Evolutionary conservation across 2,888 invertebrate genomes (phyloP).

Genomic region (Lypha dubia): DNA sequence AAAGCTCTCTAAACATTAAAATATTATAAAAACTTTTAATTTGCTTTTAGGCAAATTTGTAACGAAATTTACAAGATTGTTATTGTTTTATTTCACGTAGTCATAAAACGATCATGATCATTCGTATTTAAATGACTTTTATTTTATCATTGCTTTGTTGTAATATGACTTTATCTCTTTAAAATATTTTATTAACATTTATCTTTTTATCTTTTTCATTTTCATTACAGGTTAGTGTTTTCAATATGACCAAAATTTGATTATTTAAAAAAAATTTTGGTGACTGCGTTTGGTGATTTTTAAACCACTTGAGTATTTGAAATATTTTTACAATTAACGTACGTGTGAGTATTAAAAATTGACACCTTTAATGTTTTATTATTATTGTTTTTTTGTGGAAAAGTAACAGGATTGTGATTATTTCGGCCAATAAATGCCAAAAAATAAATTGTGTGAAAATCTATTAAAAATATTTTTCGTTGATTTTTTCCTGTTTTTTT

Average conservation of each 20-base stretch:
- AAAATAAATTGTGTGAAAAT: slow-evolving; percentile 53
- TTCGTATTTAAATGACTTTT: slow-evolving; percentile 14
- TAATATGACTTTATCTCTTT: slow-evolving; percentile 13
- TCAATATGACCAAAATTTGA: slow-evolving; percentile 31
- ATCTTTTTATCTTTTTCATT: slow-evolving; percentile 43
- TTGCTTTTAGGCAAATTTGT: background rate
- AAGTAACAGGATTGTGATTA: slow-evolving; percentile 41
- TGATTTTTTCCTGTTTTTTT: background rate
- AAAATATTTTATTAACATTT: slow-evolving; percentile 39
- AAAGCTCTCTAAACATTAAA: background rate
- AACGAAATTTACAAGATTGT: background rate
- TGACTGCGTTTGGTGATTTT: slow-evolving; percentile 38
- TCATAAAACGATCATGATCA: background rate
- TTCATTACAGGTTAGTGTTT: slow-evolving; percentile 62
- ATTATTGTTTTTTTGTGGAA: background rate
- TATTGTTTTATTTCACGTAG: background rate
- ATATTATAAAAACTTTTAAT: background rate
- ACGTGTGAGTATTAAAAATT: slow-evolving; percentile 57
- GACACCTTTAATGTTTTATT: too few relatives aligned
- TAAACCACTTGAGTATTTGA: slow-evolving; percentile 51
- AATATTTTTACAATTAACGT: slow-evolving; percentile 47
- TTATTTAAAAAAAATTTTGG: slow-evolving; percentile 44
- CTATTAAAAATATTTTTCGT: background rate
- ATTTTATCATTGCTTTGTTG: slow-evolving; percentile 4
- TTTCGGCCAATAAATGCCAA: slow-evolving; percentile 58